Evolutionary conservation across 2,797 vertebrate genomes (phyloP).

Genomic region (Cuniculus paca): DNA sequence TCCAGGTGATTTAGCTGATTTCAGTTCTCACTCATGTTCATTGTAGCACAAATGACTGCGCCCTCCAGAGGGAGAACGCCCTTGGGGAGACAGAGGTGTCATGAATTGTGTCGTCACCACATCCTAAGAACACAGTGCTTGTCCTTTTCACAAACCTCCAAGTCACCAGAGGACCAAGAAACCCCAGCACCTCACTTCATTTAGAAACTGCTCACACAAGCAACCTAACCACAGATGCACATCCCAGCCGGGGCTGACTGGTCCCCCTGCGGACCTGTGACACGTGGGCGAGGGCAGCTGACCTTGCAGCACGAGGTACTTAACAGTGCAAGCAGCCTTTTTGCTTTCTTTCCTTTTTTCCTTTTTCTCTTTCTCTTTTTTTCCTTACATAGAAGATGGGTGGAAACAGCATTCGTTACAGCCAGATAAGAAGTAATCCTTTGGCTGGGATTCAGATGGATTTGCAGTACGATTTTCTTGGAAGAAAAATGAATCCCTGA

Average conservation of each 20-base stretch:
- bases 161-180: not conserved
- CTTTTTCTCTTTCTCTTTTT: not conserved
- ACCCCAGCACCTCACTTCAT: conserved; percentile 31
- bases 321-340: conserved; percentile 21
- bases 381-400: conserved; percentile 57
- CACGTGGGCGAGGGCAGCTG: conserved; percentile 49
- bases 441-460: conserved; percentile 85
- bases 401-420: conserved; percentile 75
- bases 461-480: conserved; percentile 87
- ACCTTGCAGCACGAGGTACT: not conserved
- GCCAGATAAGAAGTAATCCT: conserved; percentile 88
- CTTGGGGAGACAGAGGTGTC: not conserved
- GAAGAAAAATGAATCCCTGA: conserved; percentile 86
- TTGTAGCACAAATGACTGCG: not conserved
- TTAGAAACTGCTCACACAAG: conserved; percentile 69
- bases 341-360: not conserved
- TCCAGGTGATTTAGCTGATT: too few species aligned
- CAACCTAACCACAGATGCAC: conserved; percentile 65
- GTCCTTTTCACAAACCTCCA: conserved; percentile 35
- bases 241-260: conserved; percentile 69
- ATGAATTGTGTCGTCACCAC: not conserved
- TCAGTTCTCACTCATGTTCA: not conserved
- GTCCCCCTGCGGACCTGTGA: conserved; percentile 74
- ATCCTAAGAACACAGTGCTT: not conserved
- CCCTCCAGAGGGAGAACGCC: not conserved